These are phyloP conservation scores for Drosophila ogumai DNA, from an alignment of 1,140 invertebrate species.

Conservation along the genomic window DNA sequence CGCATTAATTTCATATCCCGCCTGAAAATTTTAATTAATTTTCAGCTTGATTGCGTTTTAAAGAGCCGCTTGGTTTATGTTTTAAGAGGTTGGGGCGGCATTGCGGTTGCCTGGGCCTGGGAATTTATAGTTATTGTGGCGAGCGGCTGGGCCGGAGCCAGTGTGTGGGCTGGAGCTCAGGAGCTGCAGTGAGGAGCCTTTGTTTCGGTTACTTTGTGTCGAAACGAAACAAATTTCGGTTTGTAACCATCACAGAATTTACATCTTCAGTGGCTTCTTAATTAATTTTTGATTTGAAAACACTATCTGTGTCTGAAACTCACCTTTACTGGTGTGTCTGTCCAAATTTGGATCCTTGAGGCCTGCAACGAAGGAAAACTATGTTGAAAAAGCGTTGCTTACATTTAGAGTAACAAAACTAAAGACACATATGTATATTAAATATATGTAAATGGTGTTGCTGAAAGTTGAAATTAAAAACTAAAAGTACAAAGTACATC, in stretches of 20 bases:
- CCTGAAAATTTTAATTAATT: conserved; percentile 85
- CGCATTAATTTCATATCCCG: conserved; percentile 81
- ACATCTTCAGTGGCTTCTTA: conserved; percentile 49
- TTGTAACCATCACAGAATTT: conserved; percentile 69
- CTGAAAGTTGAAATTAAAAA: neutral
- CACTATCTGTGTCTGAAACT: conserved; percentile 9
- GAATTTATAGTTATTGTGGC: conserved; percentile 81
- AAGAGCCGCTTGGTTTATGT: conserved; percentile 74
- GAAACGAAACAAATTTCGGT: conserved; percentile 49
- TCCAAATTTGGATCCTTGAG: conserved; percentile 81
- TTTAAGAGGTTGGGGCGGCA: conserved; percentile 17
- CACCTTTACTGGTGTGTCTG: conserved; percentile 77
- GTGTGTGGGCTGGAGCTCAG: conserved; percentile 31
- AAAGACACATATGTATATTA: too few relatives aligned
- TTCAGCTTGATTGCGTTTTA: conserved; percentile 85
- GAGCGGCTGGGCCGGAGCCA: conserved; percentile 21
- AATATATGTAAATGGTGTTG: too few relatives aligned
- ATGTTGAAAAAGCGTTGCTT: conserved; percentile 2
- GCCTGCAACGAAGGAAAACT: conserved; percentile 56
- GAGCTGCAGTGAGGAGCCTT: conserved; percentile 29
- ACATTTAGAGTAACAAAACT: neutral
- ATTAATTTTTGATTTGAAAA: conserved; percentile 36
- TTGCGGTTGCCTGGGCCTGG: conserved; percentile 50
- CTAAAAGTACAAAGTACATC: neutral
- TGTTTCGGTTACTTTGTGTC: conserved; percentile 57